Evolutionary conservation across 2,113 vertebrate species (phyloP).

Genomic region (Egretta garzetta): DNA sequence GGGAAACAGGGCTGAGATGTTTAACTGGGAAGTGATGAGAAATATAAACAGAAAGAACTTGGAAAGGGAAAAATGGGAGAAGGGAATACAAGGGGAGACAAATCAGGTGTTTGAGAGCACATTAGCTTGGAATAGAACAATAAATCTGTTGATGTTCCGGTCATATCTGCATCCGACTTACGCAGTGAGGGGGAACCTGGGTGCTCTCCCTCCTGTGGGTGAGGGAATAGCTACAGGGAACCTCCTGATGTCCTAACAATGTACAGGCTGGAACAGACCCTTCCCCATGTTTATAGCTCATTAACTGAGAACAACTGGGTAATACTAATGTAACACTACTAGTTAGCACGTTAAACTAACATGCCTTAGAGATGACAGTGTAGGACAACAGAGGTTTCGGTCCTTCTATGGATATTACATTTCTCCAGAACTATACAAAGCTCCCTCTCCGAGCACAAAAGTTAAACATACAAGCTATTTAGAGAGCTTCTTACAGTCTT

Average conservation of each 20-base stretch:
- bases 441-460: neutral
- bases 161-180: neutral
- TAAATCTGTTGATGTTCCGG: neutral
- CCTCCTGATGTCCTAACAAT: accelerated
- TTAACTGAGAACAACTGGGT: neutral
- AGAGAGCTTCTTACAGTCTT: neutral
- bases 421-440: neutral
- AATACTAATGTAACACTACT: neutral
- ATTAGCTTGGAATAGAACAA: neutral
- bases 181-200: neutral
- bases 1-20: neutral
- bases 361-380: neutral
- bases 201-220: neutral
- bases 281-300: neutral
- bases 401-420: neutral
- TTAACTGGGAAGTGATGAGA: accelerated
- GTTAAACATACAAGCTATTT: neutral
- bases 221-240: neutral
- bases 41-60: neutral
- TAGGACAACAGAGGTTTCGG: neutral
- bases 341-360: neutral
- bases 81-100: neutral
- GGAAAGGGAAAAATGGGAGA: neutral
- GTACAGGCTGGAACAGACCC: neutral
- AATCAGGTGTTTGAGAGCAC: neutral